A percentile compares a stretch with the other conserved stretches of the same genome.
phyloP scores from a whole-genome alignment of 2,888 invertebrate species.

The Phanerotoma sp. region DNA sequence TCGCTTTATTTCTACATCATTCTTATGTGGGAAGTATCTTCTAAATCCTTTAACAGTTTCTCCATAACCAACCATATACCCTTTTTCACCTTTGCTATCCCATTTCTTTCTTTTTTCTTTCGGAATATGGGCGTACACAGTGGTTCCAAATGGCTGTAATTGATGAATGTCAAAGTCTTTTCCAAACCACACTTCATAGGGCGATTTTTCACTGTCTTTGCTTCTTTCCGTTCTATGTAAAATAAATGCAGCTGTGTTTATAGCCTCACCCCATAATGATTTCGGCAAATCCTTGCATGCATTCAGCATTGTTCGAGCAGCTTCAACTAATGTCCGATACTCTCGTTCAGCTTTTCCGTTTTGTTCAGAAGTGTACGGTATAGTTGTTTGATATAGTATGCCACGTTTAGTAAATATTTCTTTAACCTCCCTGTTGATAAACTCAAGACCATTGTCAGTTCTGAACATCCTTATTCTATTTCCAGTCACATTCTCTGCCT shows the following conservation, averaged over 20 bases:
- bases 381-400: conserved; percentile 19
- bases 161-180: conserved; percentile 3
- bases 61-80: conserved; percentile 3
- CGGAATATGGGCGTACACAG: too few relatives aligned
- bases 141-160: too few relatives aligned
- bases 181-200: conserved; percentile 19
- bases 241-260: conserved; percentile 19
- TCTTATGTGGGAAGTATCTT: conserved; percentile 8
- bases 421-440: conserved; percentile 26
- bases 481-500: too few relatives aligned
- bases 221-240: conserved; percentile 17
- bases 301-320: conserved; percentile 20
- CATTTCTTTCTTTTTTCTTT: conserved; percentile 15
- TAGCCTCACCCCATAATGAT: conserved; percentile 22
- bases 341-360: conserved; percentile 22
- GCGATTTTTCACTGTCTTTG: not conserved
- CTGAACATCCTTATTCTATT: too few relatives aligned
- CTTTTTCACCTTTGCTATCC: not conserved
- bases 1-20: not conserved
- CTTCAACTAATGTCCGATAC: conserved; percentile 24
- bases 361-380: conserved; percentile 26
- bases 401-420: conserved; percentile 28
- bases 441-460: conserved; percentile 32
- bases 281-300: too few relatives aligned
- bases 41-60: conserved; percentile 12